Conservation (phyloP, 2,797 vertebrate species). For the Peromyscus nudipes region DNA sequence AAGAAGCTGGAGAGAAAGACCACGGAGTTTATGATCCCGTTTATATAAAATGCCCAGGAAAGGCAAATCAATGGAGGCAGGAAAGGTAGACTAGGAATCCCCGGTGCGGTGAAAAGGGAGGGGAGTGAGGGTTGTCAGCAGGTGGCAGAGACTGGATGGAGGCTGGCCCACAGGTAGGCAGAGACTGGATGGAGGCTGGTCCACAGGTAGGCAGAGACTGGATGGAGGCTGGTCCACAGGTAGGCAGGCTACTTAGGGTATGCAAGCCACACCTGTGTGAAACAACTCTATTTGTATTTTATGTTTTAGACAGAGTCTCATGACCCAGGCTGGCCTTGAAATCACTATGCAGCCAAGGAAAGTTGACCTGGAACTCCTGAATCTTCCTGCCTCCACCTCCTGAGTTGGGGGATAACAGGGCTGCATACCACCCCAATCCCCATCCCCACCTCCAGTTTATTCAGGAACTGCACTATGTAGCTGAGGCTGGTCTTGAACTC, state of each 20-base stretch:
- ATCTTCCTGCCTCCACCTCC: neutral
- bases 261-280: neutral
- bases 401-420: neutral
- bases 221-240: neutral
- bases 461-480: no score
- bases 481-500: no score
- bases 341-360: neutral
- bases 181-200: no score
- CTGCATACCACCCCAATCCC: neutral
- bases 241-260: neutral
- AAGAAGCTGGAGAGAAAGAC: conserved; percentile 23
- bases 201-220: neutral
- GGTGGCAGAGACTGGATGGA: neutral
- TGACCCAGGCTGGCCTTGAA: neutral
- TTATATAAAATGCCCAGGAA: conserved; percentile 48
- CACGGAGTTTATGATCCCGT: neutral
- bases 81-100: neutral
- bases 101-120: neutral
- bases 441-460: neutral
- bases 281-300: neutral
- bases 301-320: conserved; percentile 15
- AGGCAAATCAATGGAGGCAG: neutral
- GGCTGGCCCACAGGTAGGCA: neutral
- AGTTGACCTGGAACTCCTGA: neutral
- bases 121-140: neutral